phyloP scores from a whole-genome alignment of 2,797 vertebrate genomes.

The Megalops cyprinoides region DNA sequence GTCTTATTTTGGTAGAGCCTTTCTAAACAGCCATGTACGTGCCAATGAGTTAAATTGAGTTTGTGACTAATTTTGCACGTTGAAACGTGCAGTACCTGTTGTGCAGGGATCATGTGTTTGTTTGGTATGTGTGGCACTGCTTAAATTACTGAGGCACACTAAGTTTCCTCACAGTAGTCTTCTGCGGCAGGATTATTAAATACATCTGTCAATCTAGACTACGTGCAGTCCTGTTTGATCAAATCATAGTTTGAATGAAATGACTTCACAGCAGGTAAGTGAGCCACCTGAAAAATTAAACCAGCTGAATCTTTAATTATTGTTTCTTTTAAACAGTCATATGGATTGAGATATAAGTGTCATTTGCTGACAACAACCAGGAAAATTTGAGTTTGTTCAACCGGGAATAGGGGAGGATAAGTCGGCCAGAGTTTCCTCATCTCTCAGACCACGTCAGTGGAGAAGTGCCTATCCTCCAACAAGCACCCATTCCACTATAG shows the following conservation, averaged over 20 bases:
- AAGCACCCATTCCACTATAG: no score
- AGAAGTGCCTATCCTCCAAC: no score
- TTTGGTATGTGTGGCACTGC: background rate
- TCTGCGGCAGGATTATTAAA: conserved; percentile 43
- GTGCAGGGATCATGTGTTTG: background rate
- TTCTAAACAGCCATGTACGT: background rate
- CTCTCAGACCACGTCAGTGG: no score
- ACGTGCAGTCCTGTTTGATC: conserved; percentile 56
- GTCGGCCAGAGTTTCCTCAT: no score
- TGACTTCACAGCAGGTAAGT: conserved; percentile 42
- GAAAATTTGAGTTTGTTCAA: no score
- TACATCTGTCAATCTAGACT: conserved; percentile 54
- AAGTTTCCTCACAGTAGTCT: conserved; percentile 19
- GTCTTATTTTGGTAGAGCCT: conserved; percentile 26
- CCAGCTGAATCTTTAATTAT: conserved; percentile 65
- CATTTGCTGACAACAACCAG: no score
- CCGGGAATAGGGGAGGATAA: no score
- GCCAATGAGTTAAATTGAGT: background rate
- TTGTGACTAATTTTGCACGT: background rate
- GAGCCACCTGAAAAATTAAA: conserved; percentile 51
- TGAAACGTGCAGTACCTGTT: background rate
- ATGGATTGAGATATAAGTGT: conserved; percentile 58
- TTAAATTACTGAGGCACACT: background rate
- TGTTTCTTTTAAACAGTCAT: conserved; percentile 53
- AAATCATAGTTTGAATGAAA: conserved; percentile 49